Base-by-base conservation (phyloP, 2,888 invertebrate genomes). In the Cartodere bifasciata region DNA sequence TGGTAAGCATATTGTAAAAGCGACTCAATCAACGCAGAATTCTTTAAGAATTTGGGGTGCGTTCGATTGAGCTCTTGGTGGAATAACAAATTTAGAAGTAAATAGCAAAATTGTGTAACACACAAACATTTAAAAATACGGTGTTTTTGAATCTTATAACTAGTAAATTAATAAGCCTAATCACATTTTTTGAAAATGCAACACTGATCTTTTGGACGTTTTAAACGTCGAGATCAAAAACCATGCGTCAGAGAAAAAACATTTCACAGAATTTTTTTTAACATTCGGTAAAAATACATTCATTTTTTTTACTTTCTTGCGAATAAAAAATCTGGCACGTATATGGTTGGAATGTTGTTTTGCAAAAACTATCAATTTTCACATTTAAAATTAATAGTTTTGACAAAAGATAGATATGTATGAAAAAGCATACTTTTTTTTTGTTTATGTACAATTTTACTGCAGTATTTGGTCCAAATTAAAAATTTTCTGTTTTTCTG, bases 261-360 rank as follows among this genome's bases (percentile, higher is more conserved):
- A n/a, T n/a, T n/a, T n/a, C n/a, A n/a, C n/a, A n/a, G n/a, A n/a
- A n/a, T n/a, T n/a, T n/a, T n/a, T n/a, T n/a, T n/a, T n/a, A n/a
- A n/a, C n/a, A n/a, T n/a, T n/a, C n/a, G n/a, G n/a, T n/a, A n/a
- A n/a, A n/a, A n/a, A n/a, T n/a, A n/a, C 40, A 31, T 40, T 45
- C 39, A 44, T 34, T 29, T 36, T 28, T 39, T 38, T 32, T 28
- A 32, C 39, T 35, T 31, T 49, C 46, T 56, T 55, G 55, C 53
- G 55, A 58, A 60, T 59, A 67, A 67, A 68, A 67, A 67, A 64
- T 68, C 68, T 69, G 68, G 69, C 69, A 69, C 69, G 67, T 68
- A 66, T 63, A 67, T 64, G 68, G 67, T 69, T 68, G 68, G 68
- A 69, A 68, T 68, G 68, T 68, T 52, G 56, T 63, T 60, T 55